These are phyloP conservation scores for Morpho helenor DNA, from an alignment of 2,888 invertebrate genomes.

Conservation along the genomic window DNA sequence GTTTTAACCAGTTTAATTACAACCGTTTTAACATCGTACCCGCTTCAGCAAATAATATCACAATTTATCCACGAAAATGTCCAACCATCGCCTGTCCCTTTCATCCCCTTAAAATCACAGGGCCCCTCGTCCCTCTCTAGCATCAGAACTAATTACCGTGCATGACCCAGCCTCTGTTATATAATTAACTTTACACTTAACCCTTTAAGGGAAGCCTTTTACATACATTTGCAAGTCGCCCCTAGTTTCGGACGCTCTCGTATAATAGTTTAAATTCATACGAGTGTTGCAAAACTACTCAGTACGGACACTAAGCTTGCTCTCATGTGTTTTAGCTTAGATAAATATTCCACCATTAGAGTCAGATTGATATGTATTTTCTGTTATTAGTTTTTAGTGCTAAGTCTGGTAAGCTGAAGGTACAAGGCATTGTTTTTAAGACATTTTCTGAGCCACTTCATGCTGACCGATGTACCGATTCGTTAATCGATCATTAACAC, in stretches of 20 bases:
- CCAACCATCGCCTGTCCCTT: neutral
- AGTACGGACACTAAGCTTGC: neutral
- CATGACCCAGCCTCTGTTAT: conserved; percentile 23
- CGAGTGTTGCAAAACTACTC: conserved; percentile 3
- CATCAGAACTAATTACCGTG: conserved; percentile 18
- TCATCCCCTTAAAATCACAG: neutral
- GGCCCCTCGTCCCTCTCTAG: neutral
- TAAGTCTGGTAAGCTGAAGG: neutral
- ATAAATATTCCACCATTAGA: too few species aligned
- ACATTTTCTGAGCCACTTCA: too few species aligned
- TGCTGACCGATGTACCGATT: too few species aligned
- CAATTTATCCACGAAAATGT: conserved; percentile 4
- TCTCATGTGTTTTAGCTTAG: neutral
- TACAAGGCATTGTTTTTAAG: too few species aligned
- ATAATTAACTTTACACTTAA: conserved; percentile 34
- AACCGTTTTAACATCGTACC: conserved; percentile 8
- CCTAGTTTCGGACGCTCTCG: conserved; percentile 3
- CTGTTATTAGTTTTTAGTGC: neutral
- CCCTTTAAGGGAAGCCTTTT: conserved; percentile 27
- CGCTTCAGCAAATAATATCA: conserved; percentile 12
- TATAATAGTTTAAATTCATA: conserved; percentile 11
- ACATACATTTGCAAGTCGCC: conserved; percentile 12
- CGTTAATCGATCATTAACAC: too few species aligned
- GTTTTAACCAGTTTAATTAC: conserved; percentile 12
- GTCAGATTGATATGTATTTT: neutral